Conservation (phyloP, 2,888 invertebrate species). For the Trichopoda pennipes region DNA sequence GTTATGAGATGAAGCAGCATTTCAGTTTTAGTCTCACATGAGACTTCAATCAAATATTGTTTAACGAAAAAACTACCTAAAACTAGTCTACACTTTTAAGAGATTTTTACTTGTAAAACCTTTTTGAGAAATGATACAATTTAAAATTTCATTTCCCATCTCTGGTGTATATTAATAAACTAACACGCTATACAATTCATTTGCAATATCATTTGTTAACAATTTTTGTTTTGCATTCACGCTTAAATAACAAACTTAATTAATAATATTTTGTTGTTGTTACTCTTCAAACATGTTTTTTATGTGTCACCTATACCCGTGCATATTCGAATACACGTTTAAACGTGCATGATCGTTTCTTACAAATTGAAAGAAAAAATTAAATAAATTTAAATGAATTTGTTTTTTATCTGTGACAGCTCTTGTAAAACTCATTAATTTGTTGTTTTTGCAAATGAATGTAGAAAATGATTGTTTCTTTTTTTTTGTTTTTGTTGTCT, state of each 20-base stretch:
- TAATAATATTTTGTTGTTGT: slow-evolving; percentile 48
- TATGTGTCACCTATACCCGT: slow-evolving; percentile 35
- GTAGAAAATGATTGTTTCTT: too few species aligned
- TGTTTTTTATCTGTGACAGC: slow-evolving; percentile 61
- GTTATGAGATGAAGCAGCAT: too few species aligned
- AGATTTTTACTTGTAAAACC: too few species aligned
- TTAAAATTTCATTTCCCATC: too few species aligned
- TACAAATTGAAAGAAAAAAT: slow-evolving; percentile 3
- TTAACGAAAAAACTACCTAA: too few species aligned
- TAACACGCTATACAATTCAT: background rate
- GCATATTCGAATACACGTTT: background rate
- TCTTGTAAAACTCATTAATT: slow-evolving; percentile 68
- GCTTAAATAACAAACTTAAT: slow-evolving; percentile 55
- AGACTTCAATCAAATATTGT: too few species aligned
- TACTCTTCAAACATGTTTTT: slow-evolving; percentile 38
- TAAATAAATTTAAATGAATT: slow-evolving; percentile 41
- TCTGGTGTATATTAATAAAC: background rate
- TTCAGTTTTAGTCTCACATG: too few species aligned
- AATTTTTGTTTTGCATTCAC: slow-evolving; percentile 17
- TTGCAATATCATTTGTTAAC: slow-evolving; percentile 8
- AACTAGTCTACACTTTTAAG: too few species aligned
- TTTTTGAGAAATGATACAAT: too few species aligned
- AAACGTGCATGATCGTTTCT: slow-evolving; percentile 20
- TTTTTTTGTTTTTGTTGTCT: slow-evolving; percentile 40
- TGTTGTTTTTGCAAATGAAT: slow-evolving; percentile 26